These are phyloP conservation scores for Notospermus geniculatus DNA, from an alignment of 1,140 invertebrate species.

Conservation along the genomic window DNA sequence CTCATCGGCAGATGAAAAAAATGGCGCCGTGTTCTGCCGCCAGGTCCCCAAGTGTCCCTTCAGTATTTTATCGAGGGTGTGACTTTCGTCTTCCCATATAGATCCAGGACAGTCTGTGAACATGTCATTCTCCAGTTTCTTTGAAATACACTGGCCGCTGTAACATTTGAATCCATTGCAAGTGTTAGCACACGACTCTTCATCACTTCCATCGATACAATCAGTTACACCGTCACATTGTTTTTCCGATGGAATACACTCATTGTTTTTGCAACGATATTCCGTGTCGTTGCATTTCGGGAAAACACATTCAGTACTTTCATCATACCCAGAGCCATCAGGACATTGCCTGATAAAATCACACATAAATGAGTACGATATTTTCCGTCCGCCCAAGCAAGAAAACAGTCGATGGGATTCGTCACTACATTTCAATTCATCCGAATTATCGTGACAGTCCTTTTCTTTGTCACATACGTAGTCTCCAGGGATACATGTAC, in stretches of 20 bases:
- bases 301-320: neutral
- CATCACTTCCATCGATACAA: conserved; percentile 1
- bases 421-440: neutral
- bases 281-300: neutral
- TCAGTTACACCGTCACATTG: neutral
- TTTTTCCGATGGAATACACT: neutral
- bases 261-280: neutral
- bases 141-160: neutral
- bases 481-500: neutral
- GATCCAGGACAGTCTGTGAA: neutral
- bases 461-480: neutral
- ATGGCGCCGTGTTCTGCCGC: neutral
- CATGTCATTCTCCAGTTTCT: neutral
- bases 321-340: neutral
- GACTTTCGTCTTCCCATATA: neutral
- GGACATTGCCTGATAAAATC: neutral
- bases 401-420: neutral
- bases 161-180: neutral
- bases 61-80: too few species aligned
- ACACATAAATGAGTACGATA: neutral
- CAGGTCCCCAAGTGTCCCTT: neutral
- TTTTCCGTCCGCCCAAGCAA: neutral
- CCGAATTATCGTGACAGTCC: neutral
- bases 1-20: neutral
- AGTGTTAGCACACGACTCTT: neutral